These are phyloP conservation scores for Galeopterus variegatus DNA, from an alignment of 2,113 vertebrate species.

Conservation along the genomic window DNA sequence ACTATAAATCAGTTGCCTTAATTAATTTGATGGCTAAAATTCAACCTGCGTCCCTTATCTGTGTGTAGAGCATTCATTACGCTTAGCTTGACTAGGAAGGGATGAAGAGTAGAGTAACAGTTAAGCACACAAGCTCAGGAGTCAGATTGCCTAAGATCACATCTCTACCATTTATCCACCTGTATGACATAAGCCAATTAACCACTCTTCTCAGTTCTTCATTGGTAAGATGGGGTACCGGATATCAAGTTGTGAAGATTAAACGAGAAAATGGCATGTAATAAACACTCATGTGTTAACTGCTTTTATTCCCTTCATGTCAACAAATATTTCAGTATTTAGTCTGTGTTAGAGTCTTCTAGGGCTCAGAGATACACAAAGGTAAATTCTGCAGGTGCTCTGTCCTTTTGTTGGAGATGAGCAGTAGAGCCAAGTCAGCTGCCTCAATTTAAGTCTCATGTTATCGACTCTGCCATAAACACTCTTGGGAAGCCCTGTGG, in stretches of 20 bases:
- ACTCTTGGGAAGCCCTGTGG: background rate
- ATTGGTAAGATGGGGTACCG: background rate
- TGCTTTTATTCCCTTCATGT: background rate
- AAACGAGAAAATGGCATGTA: background rate
- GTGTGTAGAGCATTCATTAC: background rate
- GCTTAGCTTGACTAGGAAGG: background rate
- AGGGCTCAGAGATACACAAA: background rate
- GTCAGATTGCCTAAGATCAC: background rate
- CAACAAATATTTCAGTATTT: background rate
- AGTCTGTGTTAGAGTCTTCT: background rate
- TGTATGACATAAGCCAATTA: background rate
- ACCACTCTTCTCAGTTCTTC: background rate
- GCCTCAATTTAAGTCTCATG: background rate
- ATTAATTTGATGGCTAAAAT: background rate
- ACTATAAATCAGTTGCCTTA: constrained; percentile 18
- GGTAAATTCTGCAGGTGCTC: background rate
- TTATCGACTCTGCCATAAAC: background rate
- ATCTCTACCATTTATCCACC: no score
- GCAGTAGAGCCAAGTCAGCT: background rate
- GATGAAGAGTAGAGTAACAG: no score
- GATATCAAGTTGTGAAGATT: background rate
- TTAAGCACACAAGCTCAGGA: background rate
- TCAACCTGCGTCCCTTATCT: background rate
- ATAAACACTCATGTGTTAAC: background rate
- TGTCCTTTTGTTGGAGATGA: background rate